Evolutionary conservation across 2,113 vertebrate species (phyloP), one percentile per base, ranked within the genome.

Genomic region (Guaruba guarouba): DNA sequence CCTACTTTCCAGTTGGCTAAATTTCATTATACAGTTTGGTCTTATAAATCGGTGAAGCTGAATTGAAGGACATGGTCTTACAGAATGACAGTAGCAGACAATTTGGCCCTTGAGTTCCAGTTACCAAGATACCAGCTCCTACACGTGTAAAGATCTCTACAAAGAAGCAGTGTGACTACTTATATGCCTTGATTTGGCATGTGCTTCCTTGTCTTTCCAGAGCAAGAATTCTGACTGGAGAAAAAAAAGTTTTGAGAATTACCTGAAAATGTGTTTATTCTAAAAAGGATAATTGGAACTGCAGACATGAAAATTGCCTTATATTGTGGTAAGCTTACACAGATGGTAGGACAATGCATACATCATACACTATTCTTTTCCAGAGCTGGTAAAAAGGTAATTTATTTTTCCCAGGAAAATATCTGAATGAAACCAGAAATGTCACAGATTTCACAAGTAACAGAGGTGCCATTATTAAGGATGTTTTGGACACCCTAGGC

Each of bases 1-100:
- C 77, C 74, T 67, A 43, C 86, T 95, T 96, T 94, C 92, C 78
- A 96, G 66, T 3, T 89, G 92, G 81, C 41, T 96, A 91, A 75
- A 95, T 96, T 93, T 93, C 77, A 62, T 92, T 93, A 79, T 69
- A 52, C 63, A 73, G 49, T 91, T 95, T 89, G 74, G 52, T 29
- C 80, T 78, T 89, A 93, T 92, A 97, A 96, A 96, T 94, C 91
- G 76, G 57, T 73, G 52, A 49, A 87, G 62, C 44, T 94, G 93
- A 93, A 94, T 86, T 86, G 69, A 79, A 89, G 66, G 74, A 86
- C 11, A 7, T 76, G 48, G 62, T 86, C 57, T 88, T 76, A 37
- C 44, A 82, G 73, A 73, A 57, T 0, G 0, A 82, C 57, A 69
- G 11, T 35, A 69, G 28, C 52, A 91, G 67, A 87, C 77, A 94